Evolutionary conservation across 2,113 vertebrate genomes (phyloP).

Genomic region (Lanius ludovicianus): DNA sequence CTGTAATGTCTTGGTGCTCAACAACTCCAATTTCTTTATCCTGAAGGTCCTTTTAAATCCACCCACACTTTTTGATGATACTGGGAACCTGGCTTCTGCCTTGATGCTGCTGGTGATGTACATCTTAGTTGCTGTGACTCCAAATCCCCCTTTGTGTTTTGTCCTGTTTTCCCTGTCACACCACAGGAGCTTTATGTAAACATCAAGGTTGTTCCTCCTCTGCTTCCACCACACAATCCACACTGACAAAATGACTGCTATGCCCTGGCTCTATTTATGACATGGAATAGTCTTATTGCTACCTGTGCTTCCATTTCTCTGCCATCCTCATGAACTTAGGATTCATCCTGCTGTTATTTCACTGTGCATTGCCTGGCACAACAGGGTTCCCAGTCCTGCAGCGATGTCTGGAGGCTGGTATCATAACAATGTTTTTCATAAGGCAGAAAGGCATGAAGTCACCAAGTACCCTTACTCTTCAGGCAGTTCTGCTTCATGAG

Average conservation of each 20-base stretch:
- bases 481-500: neutral
- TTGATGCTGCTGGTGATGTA: neutral
- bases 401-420: neutral
- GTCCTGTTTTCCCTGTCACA: neutral
- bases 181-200: neutral
- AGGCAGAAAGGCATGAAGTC: neutral
- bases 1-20: neutral
- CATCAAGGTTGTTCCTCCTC: neutral
- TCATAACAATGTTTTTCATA: neutral
- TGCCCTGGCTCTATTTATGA: neutral
- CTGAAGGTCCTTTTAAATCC: neutral
- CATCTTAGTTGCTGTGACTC: neutral
- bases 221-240: neutral
- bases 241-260: neutral
- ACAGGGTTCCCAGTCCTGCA: neutral
- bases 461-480: neutral
- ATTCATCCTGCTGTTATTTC: neutral
- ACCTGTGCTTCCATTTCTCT: neutral
- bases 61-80: neutral
- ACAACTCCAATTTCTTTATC: neutral
- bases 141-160: neutral
- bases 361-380: neutral
- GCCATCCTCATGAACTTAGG: neutral
- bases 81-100: neutral
- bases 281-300: neutral